Evolutionary conservation across 2,888 invertebrate species (phyloP), one percentile per base, ranked within the genome.

Genomic region (Ophion ellenae): DNA sequence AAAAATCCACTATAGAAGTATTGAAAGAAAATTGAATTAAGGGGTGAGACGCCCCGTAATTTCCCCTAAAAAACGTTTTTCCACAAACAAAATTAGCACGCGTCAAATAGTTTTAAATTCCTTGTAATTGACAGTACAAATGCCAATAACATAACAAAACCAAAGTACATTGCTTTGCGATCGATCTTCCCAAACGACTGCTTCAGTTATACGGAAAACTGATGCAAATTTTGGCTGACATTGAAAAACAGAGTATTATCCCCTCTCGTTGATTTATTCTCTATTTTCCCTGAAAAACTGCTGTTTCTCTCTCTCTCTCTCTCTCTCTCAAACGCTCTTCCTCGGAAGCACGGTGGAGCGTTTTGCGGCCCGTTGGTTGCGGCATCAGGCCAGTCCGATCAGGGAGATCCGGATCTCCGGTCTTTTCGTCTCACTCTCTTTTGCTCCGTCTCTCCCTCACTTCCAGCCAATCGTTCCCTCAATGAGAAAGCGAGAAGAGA

Each of bases 401-500:
- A 81, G 32, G 32, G 77, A 81, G 73, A 85, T 74, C 86, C 90
- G 86, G 78, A 69, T 78, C 78, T 70, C 24, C 45, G 24, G 69
- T 70, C 63, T 83, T 84, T 79, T 64, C 36, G n/a, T 17, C 64
- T 59, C 64, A 40, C 75, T 74, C 28, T 53, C 57, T 64, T 80
- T 87, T 89, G 90, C 90, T 90, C 53, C 32, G 32, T 76, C 83
- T 79, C 70, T 57, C 78, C 79, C 78, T 75, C 53, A 80, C 78
- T 87, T 87, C 77, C 82, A 86, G 88, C 89, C 88, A 89, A 89
- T 89, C 87, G 87, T 88, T 88, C 83, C 86, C 87, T 89, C 89
- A 89, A 88, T 89, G 88, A 89, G 87, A 88, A 87, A 84, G 79
- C 69, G 83, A 90, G 90, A 93, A 91, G 91, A 92, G 93, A 94